These are phyloP conservation scores for Burhinus bistriatus DNA, from an alignment of 2,113 vertebrate species.

Conservation along the genomic window DNA sequence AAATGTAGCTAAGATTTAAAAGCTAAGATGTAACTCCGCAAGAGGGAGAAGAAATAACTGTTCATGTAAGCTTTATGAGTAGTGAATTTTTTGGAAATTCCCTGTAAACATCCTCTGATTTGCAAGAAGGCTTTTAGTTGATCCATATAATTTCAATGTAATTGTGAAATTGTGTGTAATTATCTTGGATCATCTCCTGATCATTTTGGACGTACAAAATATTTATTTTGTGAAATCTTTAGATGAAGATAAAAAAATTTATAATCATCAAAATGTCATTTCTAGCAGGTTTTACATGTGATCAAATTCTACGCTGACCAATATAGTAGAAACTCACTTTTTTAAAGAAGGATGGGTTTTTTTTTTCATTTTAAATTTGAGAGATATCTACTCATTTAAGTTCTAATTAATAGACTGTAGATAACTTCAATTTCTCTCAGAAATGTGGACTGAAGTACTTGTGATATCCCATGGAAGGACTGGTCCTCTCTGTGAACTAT, in stretches of 20 bases:
- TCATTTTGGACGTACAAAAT: not conserved
- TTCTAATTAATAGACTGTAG: not conserved
- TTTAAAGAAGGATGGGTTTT: not conserved
- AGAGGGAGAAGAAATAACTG: not conserved
- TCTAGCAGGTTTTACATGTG: fast-evolving
- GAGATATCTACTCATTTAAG: not conserved
- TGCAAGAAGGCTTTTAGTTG: not conserved
- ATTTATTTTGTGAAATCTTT: not conserved
- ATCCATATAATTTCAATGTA: not conserved
- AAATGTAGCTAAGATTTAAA: not conserved
- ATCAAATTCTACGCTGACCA: not conserved
- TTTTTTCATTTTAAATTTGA: not conserved
- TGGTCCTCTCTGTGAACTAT: not conserved
- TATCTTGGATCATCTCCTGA: not conserved
- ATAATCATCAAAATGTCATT: not conserved
- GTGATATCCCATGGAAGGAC: not conserved
- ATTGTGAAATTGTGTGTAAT: not conserved
- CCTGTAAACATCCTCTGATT: not conserved
- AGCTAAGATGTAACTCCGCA: not conserved
- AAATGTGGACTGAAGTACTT: not conserved
- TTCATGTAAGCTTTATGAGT: not conserved
- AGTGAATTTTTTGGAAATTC: not conserved
- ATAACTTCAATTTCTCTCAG: not conserved
- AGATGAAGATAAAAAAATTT: not conserved
- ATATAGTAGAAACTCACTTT: not conserved